Evolutionary conservation across 2,888 invertebrate genomes (phyloP).

Genomic region (Drosophila atripex): DNA sequence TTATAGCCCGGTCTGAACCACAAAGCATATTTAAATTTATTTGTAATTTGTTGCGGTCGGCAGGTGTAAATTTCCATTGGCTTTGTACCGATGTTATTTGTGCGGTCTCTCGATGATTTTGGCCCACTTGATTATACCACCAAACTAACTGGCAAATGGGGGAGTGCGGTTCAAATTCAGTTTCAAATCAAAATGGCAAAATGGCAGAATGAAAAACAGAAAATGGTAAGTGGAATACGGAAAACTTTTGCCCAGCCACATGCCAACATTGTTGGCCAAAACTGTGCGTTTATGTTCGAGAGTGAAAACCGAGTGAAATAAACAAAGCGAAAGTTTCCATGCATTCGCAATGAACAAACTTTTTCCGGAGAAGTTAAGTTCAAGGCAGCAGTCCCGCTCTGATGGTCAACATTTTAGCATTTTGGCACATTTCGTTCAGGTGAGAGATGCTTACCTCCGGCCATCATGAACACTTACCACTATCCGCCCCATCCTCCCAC

Average conservation of each 20-base stretch:
- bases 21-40: conserved; percentile 49
- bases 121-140: conserved; percentile 29
- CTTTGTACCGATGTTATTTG: conserved; percentile 11
- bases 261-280: conserved; percentile 32
- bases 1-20: conserved; percentile 30
- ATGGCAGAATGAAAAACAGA: conserved; percentile 1
- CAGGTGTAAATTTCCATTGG: conserved; percentile 39
- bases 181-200: conserved; percentile 2
- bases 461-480: conserved; percentile 6
- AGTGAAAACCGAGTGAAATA: conserved; percentile 42
- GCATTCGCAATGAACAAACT: conserved; percentile 38
- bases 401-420: conserved; percentile 32
- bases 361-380: conserved; percentile 15
- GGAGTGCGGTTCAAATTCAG: not conserved
- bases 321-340: conserved; percentile 36
- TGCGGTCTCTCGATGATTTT: conserved; percentile 23
- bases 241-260: conserved; percentile 16
- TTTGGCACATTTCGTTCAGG: conserved; percentile 10
- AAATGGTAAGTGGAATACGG: conserved; percentile 15
- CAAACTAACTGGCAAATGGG: not conserved
- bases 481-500: not conserved
- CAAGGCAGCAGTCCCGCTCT: conserved; percentile 29
- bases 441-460: conserved; percentile 17
- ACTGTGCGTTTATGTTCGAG: conserved; percentile 15
- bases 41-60: conserved; percentile 32